A percentile compares a stretch with the other conserved stretches of the same genome.
phyloP scores from a whole-genome alignment of 2,113 vertebrate genomes.

The Polypterus senegalus region DNA sequence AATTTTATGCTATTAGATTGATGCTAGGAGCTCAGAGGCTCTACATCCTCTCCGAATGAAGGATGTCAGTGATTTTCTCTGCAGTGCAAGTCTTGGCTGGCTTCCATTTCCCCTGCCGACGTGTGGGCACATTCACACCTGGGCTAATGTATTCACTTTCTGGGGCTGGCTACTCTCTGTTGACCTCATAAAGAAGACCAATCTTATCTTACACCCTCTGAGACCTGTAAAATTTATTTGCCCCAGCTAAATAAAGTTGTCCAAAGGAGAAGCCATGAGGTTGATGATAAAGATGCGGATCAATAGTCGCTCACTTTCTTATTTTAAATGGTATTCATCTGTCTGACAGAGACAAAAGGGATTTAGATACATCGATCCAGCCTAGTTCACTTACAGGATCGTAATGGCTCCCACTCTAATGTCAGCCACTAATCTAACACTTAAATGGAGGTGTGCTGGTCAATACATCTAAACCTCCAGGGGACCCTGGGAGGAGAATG shows the following conservation, averaged over 20 bases:
- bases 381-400: constrained; percentile 28
- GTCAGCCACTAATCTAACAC: constrained; percentile 35
- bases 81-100: no score
- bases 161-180: not conserved
- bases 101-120: no score
- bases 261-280: constrained; percentile 8
- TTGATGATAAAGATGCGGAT: constrained; percentile 22
- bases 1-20: no score
- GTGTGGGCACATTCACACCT: no score
- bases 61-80: no score
- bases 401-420: constrained; percentile 16
- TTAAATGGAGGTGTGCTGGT: constrained; percentile 27
- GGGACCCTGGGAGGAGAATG: constrained; percentile 21
- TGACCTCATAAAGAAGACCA: not conserved
- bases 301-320: constrained; percentile 31
- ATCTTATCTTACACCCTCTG: not conserved
- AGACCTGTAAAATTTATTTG: not conserved
- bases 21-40: no score
- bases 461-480: constrained; percentile 24
- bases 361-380: constrained; percentile 40
- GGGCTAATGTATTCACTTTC: no score
- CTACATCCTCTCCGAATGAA: no score
- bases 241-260: constrained; percentile 10
- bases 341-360: constrained; percentile 35
- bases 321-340: constrained; percentile 27